Base-by-base conservation (phyloP, 2,113 vertebrate species). In the Centrocercus urophasianus region DNA sequence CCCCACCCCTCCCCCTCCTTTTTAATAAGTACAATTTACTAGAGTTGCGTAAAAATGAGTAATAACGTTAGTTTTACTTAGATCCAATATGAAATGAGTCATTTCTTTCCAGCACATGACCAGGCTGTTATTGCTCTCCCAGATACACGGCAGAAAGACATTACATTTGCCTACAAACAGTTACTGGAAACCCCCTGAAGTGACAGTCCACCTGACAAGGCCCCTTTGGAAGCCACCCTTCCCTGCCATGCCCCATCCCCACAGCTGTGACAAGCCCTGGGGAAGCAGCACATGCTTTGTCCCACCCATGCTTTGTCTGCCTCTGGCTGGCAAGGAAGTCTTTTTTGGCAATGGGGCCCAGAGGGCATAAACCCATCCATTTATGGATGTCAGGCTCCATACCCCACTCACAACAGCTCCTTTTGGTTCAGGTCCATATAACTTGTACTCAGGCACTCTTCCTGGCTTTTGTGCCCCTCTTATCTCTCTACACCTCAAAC, bases 11-110 rank as follows among this genome's bases (percentile, higher is more conserved):
- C 30, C 28, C 54, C 21, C 45, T 19, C 36, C 8, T 52, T 83
- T 85, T 91, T 74, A 91, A 83, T 80, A 94, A 95, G 75, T 48
- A 89, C 47, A 86, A 88, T 93, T 95, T 95, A 95, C 90, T 93
- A 91, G 79, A 96, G 80, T 95, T 97, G 91, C 95, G 75, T 82
- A 89, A 94, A 93, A 94, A 88, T 93, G 87, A 96, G 90, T 92
- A 95, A 94, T 80, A 83, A 83, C 80, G 77, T 80, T 72, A 6
- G 48, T 72, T 96, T 95, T 75, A 89, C 74, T 92, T 84, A 88
- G 88, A 74, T 7, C 73, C 76, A 61, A 27, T 65, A 67, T 72
- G 42, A 93, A 93, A 90, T 95, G 91, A 84, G 90, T 95, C 79
- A 91, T 80, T 95, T 90, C 64, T 96, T 96, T 79, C 91, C 90